Base-by-base conservation (phyloP, 2,888 invertebrate species). In the Campopleginae sp. region DNA sequence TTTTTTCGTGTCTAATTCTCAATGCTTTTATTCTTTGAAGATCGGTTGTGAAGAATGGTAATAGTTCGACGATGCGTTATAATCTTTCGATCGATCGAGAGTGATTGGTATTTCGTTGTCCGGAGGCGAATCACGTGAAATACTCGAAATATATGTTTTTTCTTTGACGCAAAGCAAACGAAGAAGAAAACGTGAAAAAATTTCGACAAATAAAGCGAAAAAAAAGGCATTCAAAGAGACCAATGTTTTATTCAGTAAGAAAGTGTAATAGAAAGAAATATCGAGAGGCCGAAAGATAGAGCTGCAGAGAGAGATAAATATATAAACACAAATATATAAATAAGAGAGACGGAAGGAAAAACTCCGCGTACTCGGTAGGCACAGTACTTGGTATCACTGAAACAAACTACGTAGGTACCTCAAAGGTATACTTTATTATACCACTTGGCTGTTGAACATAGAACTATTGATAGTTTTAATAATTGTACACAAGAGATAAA, bases 381-480 rank as follows among this genome's bases (percentile, higher is more conserved):
- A 90, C 92, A 92, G 91, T 91, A 91, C 91, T 91, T 92, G 92
- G 92, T 92, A 91, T 91, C 91, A 91, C 89, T 90, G 89, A 90
- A 92, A 91, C 89, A 92, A 92, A 93, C 91, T 93, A 94, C 92
- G 92, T 92, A 92, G 93, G 92, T 93, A 94, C 93, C 93, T 93
- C 93, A 93, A 93, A 93, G 93, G 93, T 93, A 93, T 93, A 93
- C 92, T 92, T 92, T 92, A 93, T 90, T 93, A 93, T 93, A 93
- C 93, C 93, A 93, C 93, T 77, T 93, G 93, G 93, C 93, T 93
- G 93, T 93, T 93, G 92, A 93, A 93, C 89, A 93, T 93, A 93
- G 92, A 92, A 92, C 92, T 93, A 93, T 92, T 92, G 90, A 92
- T 93, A 93, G 93, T 91, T 92, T 93, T 93, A 93, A 93, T 92